Percentiles rank a stretch among this genome's conserved stretches.
phyloP scores from a whole-genome alignment of 2,113 vertebrate genomes.

The Proteles cristata region DNA sequence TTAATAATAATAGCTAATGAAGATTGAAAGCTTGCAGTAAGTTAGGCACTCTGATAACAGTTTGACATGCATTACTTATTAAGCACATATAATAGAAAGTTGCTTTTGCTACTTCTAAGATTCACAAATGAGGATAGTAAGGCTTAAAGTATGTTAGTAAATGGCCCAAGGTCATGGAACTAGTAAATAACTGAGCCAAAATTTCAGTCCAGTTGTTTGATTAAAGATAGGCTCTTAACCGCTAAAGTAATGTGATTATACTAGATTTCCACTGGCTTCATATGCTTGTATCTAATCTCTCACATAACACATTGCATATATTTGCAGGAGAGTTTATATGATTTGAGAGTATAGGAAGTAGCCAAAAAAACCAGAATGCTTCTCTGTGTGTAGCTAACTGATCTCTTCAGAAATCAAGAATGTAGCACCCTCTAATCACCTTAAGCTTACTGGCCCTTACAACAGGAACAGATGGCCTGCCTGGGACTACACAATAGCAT shows the following conservation, averaged over 20 bases:
- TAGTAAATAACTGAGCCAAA: neutral
- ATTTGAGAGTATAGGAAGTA: slow-evolving; percentile 36
- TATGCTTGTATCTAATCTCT: neutral
- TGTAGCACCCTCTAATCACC: neutral
- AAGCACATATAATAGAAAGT: neutral
- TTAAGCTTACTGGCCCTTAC: neutral
- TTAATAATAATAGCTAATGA: neutral
- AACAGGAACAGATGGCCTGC: slow-evolving; percentile 44
- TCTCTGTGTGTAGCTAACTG: slow-evolving; percentile 46
- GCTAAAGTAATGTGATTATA: neutral
- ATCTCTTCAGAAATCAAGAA: slow-evolving; percentile 51
- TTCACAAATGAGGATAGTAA: neutral
- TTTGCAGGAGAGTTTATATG: neutral
- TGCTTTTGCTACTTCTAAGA: neutral
- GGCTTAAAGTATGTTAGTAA: neutral
- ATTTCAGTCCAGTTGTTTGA: neutral
- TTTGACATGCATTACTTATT: neutral
- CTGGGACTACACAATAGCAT: neutral
- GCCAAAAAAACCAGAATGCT: slow-evolving; percentile 24
- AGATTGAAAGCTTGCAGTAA: neutral
- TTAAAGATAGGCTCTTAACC: neutral
- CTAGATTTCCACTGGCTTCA: neutral
- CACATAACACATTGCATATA: neutral
- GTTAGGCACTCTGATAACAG: neutral
- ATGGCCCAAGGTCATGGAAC: slow-evolving; percentile 31